phyloP scores from a whole-genome alignment of 2,113 vertebrate species.

The Pedetes capensis region DNA sequence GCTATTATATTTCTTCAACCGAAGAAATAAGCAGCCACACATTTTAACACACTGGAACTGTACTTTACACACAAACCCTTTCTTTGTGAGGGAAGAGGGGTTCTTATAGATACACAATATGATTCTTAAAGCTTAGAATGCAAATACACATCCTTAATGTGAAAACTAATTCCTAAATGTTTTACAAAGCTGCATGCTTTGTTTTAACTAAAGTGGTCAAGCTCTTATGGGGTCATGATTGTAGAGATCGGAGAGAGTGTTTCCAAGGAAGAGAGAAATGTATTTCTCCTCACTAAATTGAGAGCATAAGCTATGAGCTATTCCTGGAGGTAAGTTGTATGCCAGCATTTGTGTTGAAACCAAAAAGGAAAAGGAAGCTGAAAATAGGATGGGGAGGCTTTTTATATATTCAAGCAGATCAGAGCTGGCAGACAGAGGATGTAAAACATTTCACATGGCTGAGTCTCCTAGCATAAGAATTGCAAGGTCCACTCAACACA shows the following conservation, averaged over 20 bases:
- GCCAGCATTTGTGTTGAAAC: constrained; percentile 41
- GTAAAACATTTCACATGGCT: not conserved
- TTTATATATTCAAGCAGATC: constrained; percentile 30
- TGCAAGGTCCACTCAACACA: not conserved
- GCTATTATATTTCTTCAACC: not conserved
- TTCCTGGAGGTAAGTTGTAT: constrained; percentile 56
- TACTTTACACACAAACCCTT: not conserved
- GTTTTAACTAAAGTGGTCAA: not conserved
- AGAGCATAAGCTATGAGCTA: constrained; percentile 60
- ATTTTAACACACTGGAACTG: not conserved
- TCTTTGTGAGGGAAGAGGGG: not conserved
- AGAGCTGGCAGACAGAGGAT: not conserved
- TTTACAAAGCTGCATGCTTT: not conserved
- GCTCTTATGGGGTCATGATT: not conserved
- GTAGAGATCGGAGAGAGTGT: not conserved
- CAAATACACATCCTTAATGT: not conserved
- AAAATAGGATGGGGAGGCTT: not conserved
- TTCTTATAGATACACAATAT: not conserved
- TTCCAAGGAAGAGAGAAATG: constrained; percentile 25
- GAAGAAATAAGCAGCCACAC: not conserved
- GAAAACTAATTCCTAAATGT: not conserved
- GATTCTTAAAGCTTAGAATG: not conserved
- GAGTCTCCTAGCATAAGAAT: not conserved
- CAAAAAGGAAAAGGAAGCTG: not conserved
- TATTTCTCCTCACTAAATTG: constrained; percentile 47